phyloP scores from a whole-genome alignment of 2,113 vertebrate species.

The Zingel zingel region DNA sequence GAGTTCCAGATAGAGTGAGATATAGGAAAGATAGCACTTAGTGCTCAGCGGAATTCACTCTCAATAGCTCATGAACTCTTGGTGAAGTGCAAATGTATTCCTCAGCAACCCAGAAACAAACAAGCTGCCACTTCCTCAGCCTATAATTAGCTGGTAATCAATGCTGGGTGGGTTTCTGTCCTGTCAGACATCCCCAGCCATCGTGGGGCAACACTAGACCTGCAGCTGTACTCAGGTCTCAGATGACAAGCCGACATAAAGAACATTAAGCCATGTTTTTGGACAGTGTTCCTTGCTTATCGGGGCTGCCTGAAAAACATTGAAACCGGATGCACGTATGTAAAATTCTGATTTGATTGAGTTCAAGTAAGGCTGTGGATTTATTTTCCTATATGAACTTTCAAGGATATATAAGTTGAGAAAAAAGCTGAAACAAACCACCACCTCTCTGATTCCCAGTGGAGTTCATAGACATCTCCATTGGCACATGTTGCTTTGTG shows the following conservation, averaged over 20 bases:
- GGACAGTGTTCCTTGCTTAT: slow-evolving; percentile 15
- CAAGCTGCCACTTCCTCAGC: slow-evolving; percentile 84
- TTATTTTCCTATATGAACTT: not conserved
- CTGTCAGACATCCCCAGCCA: slow-evolving; percentile 66
- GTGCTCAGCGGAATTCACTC: slow-evolving; percentile 82
- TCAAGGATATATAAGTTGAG: not conserved
- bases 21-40: slow-evolving; percentile 74
- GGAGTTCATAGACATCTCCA: slow-evolving; percentile 44
- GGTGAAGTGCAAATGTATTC: slow-evolving; percentile 86
- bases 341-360: not conserved
- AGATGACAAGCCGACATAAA: slow-evolving; percentile 64
- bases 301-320: slow-evolving; percentile 8
- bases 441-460: not conserved
- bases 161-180: slow-evolving; percentile 78
- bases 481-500: slow-evolving; percentile 49
- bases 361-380: not conserved
- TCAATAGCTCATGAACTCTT: slow-evolving; percentile 77
- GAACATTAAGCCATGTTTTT: slow-evolving; percentile 46
- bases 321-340: not conserved
- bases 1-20: slow-evolving; percentile 57
- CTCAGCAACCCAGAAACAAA: slow-evolving; percentile 85
- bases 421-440: not conserved
- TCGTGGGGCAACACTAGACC: slow-evolving; percentile 69
- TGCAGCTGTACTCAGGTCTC: slow-evolving; percentile 66
- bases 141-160: slow-evolving; percentile 87